phyloP scores from a whole-genome alignment of 2,797 vertebrate genomes.

The Columba guinea region DNA sequence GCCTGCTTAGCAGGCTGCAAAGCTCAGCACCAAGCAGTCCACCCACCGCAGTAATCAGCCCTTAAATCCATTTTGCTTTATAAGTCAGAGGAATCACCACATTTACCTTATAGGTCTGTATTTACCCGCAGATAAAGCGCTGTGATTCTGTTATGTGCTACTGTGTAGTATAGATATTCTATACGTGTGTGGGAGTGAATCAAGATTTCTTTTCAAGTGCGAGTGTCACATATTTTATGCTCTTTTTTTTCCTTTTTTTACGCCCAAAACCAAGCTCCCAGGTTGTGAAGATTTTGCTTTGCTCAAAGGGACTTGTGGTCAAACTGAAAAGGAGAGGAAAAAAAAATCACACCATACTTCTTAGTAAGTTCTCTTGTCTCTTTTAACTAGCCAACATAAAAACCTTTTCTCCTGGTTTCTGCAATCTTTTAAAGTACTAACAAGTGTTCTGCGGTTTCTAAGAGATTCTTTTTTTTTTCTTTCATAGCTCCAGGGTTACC shows the following conservation, averaged over 20 bases:
- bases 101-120: not conserved
- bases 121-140: not conserved
- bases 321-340: constrained; percentile 10
- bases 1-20: not conserved
- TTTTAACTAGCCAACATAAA: constrained; percentile 71
- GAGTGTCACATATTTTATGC: not conserved
- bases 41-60: accelerated
- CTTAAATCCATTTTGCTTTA: not conserved
- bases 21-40: not conserved
- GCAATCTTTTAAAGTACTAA: constrained; percentile 68
- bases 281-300: constrained; percentile 12
- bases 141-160: not conserved
- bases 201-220: not conserved
- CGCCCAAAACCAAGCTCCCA: not conserved
- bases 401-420: constrained; percentile 55
- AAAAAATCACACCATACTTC: constrained; percentile 34
- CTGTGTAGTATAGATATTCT: not conserved
- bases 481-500: constrained; percentile 68
- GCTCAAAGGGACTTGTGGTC: constrained; percentile 18
- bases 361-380: constrained; percentile 56
- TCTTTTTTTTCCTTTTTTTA: not conserved
- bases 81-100: not conserved
- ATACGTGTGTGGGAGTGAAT: not conserved
- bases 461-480: constrained; percentile 52
- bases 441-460: constrained; percentile 71